Evolutionary conservation across 2,113 vertebrate genomes (phyloP), one percentile per base, ranked within the genome.

Genomic region (Gasterosteus nipponicus): DNA sequence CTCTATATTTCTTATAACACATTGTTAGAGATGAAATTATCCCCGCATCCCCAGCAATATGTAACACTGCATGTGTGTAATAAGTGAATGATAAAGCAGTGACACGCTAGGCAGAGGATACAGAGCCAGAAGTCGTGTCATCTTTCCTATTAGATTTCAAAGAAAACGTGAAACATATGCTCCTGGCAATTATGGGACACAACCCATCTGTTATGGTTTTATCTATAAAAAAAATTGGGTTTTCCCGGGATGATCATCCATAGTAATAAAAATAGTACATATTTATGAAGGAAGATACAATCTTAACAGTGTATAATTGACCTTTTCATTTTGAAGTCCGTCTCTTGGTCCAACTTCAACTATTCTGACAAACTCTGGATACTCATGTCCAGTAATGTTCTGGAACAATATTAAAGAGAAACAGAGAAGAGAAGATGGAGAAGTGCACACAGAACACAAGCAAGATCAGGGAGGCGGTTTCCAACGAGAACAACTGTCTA

Each of bases 321-420:
- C 97, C 95, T 96, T 98, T 93, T 99, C 97, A 93, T 98, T 98
- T 89, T 99, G 97, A 82, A 99, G 93, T 77, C 97, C 97, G 89
- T 99, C 97, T 85, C 97, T 95, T 16, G 97, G 98, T 57, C 96
- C 98, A 85, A 98, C 97, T 95, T 98, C 97, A 65, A 99, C 96
- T 80, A 98, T 95, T 94, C 97, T 99, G 64, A 99, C 92, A 92
- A 95, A 95, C 31, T 95, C 89, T 83, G 97, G 97, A 68, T 96
- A 93, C 81, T 92, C 93, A 33, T 91, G 84, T 77, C 88, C 72
- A 47, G 81, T 80, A 69, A 77, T 70, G 11, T 62, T 94, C 97
- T 99, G 86, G 69, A 83, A 75, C 73, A 61, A 78, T 47, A 41
- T 69, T 7, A 78, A 73, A 81, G 46, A 74, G 10, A 58, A 59